phyloP scores from a whole-genome alignment of 2,888 invertebrate species.

The Trissonchulus sp. region DNA sequence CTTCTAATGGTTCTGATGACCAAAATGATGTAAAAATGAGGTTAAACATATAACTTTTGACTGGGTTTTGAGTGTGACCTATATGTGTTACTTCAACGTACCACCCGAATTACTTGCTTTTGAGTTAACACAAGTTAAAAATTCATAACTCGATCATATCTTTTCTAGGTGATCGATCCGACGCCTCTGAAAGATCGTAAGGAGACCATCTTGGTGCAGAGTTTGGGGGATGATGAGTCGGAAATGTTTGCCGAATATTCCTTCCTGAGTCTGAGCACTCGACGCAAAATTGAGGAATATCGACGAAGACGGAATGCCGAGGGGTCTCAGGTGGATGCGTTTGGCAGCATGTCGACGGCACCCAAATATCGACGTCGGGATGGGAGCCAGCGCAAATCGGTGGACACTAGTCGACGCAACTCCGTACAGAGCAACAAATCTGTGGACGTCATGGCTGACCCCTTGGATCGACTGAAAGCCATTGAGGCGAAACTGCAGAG shows the following conservation, averaged over 20 bases:
- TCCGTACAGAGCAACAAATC: neutral
- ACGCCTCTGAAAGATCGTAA: slow-evolving; percentile 49
- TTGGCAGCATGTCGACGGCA: neutral
- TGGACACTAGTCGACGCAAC: neutral
- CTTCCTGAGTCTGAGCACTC: slow-evolving; percentile 41
- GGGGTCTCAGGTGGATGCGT: slow-evolving; percentile 47
- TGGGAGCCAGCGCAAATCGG: neutral
- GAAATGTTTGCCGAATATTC: slow-evolving; percentile 52
- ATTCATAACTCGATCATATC: too few species aligned
- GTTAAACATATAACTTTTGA: too few species aligned
- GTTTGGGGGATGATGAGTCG: slow-evolving; percentile 45
- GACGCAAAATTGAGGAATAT: slow-evolving; percentile 44
- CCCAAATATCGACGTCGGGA: neutral
- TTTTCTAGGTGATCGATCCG: slow-evolving; percentile 45
- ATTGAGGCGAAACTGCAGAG: slow-evolving; percentile 43
- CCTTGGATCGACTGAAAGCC: slow-evolving; percentile 47
- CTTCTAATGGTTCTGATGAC: too few species aligned
- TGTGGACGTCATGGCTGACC: slow-evolving; percentile 39
- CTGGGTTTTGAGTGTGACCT: too few species aligned
- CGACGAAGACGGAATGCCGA: slow-evolving; percentile 50
- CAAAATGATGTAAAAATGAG: too few species aligned
- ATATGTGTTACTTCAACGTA: too few species aligned
- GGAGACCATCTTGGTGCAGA: slow-evolving; percentile 50
- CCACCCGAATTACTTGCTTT: too few species aligned
- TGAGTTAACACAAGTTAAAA: too few species aligned